Conservation (phyloP, 2,113 vertebrate species). For the Upupa epops region DNA sequence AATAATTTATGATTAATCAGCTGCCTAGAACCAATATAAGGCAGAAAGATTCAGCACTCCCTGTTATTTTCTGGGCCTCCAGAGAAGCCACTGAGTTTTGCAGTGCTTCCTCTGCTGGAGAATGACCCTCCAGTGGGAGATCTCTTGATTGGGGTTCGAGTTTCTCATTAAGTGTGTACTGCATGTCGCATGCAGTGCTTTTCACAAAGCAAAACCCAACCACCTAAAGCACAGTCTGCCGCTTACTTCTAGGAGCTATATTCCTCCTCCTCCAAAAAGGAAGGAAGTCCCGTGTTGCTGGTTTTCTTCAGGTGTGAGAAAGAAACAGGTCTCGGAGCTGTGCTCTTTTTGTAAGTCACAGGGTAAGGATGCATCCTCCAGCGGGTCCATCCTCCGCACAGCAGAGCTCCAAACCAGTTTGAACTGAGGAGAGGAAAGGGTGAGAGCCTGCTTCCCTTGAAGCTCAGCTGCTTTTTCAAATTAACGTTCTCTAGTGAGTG, state of each 20-base stretch:
- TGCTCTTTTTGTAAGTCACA: not conserved
- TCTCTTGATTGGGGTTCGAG: not conserved
- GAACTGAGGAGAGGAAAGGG: not conserved
- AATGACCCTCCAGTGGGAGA: not conserved
- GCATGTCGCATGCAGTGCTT: not conserved
- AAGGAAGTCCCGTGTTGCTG: not conserved
- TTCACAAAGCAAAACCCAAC: not conserved
- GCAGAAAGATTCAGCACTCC: not conserved
- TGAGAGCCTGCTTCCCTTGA: not conserved
- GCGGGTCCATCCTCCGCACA: too few relatives aligned
- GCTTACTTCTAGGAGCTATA: not conserved
- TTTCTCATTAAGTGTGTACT: not conserved
- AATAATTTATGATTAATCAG: not conserved
- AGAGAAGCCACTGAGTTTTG: slow-evolving; percentile 8
- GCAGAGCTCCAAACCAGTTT: too few relatives aligned
- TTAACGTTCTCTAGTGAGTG: not conserved
- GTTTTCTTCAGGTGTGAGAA: not conserved
- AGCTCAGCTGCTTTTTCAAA: not conserved
- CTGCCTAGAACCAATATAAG: not conserved
- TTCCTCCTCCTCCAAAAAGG: not conserved
- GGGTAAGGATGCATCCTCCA: not conserved
- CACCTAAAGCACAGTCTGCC: not conserved
- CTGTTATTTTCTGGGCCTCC: not conserved
- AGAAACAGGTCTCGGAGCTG: not conserved
- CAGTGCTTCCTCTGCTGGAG: not conserved